Conservation (phyloP, 2,888 invertebrate species). For the Epirrita christyi region DNA sequence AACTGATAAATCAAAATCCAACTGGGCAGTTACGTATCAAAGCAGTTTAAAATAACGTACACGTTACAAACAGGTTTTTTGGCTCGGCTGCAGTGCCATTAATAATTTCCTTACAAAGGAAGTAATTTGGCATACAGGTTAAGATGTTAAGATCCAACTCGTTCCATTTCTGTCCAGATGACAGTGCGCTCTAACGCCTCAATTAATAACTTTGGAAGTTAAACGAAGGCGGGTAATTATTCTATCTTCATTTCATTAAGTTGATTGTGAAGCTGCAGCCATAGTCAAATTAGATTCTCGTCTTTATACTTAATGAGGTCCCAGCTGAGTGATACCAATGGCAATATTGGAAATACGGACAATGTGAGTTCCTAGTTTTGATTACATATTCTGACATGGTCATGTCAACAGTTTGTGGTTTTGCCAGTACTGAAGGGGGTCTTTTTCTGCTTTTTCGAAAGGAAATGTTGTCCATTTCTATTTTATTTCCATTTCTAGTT, state of each 20-base stretch:
- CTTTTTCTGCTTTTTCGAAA: too few species aligned
- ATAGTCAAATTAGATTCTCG: constrained; percentile 52
- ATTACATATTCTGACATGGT: constrained; percentile 5
- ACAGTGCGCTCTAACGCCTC: constrained; percentile 69
- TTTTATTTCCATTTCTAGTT: too few species aligned
- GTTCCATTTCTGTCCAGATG: constrained; percentile 59
- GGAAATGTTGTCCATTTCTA: too few species aligned
- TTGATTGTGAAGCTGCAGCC: constrained; percentile 48
- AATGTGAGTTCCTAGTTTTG: constrained; percentile 6
- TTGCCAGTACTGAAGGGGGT: too few species aligned
- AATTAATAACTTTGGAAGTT: constrained; percentile 82
- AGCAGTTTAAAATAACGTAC: too few species aligned
- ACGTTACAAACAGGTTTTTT: too few species aligned
- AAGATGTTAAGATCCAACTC: constrained; percentile 35
- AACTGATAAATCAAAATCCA: too few species aligned
- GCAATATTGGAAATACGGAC: constrained; percentile 4
- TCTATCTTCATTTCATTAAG: constrained; percentile 74
- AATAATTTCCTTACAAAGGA: constrained; percentile 6
- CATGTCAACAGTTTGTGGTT: too few species aligned
- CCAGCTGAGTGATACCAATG: constrained; percentile 12
- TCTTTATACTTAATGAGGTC: constrained; percentile 6
- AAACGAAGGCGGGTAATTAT: constrained; percentile 76
- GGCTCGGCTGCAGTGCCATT: too few species aligned
- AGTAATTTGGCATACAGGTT: constrained; percentile 40
- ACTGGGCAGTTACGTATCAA: too few species aligned